phyloP scores from a whole-genome alignment of 2,888 invertebrate species.

The Alentia gelatinosa region DNA sequence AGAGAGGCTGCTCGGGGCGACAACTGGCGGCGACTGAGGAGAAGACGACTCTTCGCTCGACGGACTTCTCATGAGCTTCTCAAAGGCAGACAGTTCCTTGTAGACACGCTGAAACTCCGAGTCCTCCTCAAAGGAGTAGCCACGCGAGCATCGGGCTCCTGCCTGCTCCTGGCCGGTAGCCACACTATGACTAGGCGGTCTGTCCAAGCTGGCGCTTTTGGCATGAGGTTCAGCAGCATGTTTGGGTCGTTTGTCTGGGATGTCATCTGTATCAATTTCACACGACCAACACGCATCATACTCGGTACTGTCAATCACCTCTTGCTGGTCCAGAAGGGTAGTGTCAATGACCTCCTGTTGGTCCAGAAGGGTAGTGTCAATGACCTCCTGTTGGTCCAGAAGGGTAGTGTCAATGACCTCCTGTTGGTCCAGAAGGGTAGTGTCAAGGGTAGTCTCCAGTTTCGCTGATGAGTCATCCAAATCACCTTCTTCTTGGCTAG shows the following conservation, averaged over 20 bases:
- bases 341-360: not conserved
- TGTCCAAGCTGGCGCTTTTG: no score
- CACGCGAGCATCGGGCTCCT: not conserved
- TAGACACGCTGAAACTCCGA: constrained; percentile 27
- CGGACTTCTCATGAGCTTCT: not conserved
- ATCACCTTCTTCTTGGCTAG: not conserved
- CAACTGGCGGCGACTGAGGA: not conserved
- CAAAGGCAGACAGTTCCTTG: constrained; percentile 23
- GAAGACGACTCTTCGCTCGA: constrained; percentile 10
- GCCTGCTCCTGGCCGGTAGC: not conserved
- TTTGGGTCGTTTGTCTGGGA: not conserved
- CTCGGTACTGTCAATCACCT: not conserved
- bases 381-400: not conserved
- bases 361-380: not conserved
- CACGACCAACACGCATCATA: constrained; percentile 37
- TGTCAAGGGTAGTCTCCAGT: not conserved
- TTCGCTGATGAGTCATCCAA: not conserved
- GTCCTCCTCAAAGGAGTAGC: constrained; percentile 32
- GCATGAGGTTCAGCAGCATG: not conserved
- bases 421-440: not conserved
- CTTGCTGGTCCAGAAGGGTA: not conserved
- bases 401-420: not conserved
- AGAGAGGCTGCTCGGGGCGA: not conserved
- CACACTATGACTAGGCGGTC: no score
- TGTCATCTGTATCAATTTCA: not conserved